Conservation (phyloP, 2,113 vertebrate genomes). For the Patagioenas fasciata region DNA sequence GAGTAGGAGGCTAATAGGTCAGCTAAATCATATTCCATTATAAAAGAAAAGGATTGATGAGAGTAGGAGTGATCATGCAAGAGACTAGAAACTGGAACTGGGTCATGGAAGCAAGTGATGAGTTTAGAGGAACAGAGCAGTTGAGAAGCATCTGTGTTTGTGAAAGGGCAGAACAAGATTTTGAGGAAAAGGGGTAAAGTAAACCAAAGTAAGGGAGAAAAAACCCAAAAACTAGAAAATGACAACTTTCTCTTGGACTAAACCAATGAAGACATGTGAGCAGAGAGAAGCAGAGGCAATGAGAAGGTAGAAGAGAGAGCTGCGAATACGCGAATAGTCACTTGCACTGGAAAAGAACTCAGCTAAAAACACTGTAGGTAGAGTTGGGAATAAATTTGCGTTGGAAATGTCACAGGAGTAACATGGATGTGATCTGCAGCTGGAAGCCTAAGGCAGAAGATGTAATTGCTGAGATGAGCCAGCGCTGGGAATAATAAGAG, state of each 20-base stretch:
- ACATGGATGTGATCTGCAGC: neutral
- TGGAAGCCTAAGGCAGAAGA: conserved; percentile 18
- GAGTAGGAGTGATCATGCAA: neutral
- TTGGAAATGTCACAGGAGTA: neutral
- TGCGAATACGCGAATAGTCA: neutral
- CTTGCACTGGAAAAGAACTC: neutral
- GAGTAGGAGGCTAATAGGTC: neutral
- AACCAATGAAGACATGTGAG: neutral
- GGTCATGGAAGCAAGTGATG: neutral
- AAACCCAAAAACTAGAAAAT: neutral
- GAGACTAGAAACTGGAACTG: neutral
- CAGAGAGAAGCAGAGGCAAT: neutral
- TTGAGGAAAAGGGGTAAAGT: neutral
- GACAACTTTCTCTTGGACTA: neutral
- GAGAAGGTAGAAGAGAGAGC: neutral
- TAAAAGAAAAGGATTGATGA: neutral
- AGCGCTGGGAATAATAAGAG: neutral
- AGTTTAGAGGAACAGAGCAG: neutral
- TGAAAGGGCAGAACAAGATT: neutral
- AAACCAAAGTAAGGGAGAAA: neutral
- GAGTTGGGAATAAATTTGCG: neutral
- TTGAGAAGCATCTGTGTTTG: neutral
- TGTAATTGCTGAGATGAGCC: neutral
- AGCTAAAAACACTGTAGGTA: neutral
- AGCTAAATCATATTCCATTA: neutral